Evolutionary conservation across 2,888 invertebrate species (phyloP), one percentile per base, ranked within the genome.

Genomic region (Dryocosmus kuriphilus): DNA sequence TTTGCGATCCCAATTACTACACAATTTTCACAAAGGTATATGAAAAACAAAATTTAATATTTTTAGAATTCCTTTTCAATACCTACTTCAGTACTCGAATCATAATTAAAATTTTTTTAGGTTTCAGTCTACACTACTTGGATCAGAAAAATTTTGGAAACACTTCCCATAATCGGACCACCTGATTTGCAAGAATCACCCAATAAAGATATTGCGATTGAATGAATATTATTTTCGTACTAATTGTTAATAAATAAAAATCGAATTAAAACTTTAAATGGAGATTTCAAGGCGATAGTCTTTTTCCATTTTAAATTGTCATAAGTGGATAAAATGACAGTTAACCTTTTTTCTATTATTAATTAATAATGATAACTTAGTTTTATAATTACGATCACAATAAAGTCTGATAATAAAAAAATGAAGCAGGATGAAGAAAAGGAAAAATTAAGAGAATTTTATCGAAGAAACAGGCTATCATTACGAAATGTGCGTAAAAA

Each of bases 1-100:
- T 91, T 75, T 93, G 93, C 81, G 92, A 93, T 85, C 90, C 92
- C 0, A 84, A 88, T 32, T 90, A 90, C 78, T 93, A 91, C 80
- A 91, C 92, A 2, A 87, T 93, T 67, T 93, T 92, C 82, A 93
- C 93, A 8, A 93, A 92, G 89, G 92, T 93, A n/a, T 78, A 38
- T 38, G 11, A 38, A 2, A 38, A 77, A 38, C 32, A 8, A 32
- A 35, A 46, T 55, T 32, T 57, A 57, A 71, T 57, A 22, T 46
- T 62, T 4, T 38, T 14, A 11, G 35, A 22, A 73, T 65, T 27
- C 38, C 38, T 32, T 22, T 14, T 61, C 2, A 6, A 24, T 55
- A 77, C 22, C 38, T 55, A 77, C 22, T 46, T 65, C 16, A 19
- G 11, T 35, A 16, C 2, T 27, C 8, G 6, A 16, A 46, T 27